phyloP scores from a whole-genome alignment of 2,113 vertebrate genomes.

The Panthera tigris region DNA sequence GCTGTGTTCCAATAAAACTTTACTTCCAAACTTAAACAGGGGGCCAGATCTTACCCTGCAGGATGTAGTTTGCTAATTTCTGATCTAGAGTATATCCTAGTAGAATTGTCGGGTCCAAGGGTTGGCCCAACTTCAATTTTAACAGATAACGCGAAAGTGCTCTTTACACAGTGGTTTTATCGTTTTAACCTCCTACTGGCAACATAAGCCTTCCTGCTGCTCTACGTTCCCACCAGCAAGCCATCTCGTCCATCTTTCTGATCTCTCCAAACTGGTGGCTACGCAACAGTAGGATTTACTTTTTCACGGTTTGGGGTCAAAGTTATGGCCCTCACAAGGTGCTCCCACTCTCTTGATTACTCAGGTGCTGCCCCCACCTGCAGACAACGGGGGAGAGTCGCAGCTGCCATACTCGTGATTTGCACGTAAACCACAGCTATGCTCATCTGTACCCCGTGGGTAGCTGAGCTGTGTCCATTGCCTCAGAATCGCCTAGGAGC shows the following conservation, averaged over 20 bases:
- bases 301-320: background rate
- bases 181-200: background rate
- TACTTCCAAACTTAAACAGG: background rate
- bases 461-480: rapidly evolving
- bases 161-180: background rate
- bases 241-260: background rate
- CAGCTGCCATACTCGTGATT: rapidly evolving
- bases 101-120: background rate
- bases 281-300: background rate
- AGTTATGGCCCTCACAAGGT: background rate
- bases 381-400: background rate
- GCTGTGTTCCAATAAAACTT: background rate
- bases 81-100: background rate
- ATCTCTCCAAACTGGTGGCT: background rate
- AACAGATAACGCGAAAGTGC: background rate
- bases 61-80: background rate
- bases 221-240: background rate
- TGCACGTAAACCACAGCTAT: background rate
- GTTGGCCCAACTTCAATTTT: background rate
- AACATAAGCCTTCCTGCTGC: background rate
- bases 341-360: background rate
- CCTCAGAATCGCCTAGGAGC: background rate
- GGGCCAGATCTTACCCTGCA: background rate
- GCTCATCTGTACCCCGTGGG: background rate
- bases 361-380: background rate